Base-by-base conservation (phyloP, 2,797 vertebrate species). In the Pelodytes ibericus region DNA sequence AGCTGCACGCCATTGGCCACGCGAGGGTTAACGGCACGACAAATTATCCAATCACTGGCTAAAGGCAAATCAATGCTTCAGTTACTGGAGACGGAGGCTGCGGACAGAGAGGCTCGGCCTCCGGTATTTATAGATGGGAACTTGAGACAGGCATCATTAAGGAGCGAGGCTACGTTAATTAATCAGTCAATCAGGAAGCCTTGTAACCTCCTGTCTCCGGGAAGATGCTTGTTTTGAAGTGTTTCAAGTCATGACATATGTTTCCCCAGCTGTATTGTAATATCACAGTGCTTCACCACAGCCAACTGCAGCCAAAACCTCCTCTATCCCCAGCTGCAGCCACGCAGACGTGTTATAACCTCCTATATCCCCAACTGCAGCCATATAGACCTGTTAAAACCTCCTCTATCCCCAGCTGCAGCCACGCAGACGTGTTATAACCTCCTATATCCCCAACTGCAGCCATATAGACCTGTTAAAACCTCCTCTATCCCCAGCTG, bases 91-190 rank as follows among this genome's bases (percentile, higher is more conserved):
- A 18, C 22, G 16, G 36, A 53, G 49, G 49, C n/a, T 24, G 49
- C 22, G 11, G 49, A 4, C 10, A 15, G 44, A 49, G 44, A 3
- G 49, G 27, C 24, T 5, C 31, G 0, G 22, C 20, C 8, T 41
- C 44, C 27, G 29, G 36, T 73, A 73, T 73, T 73, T 73, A 53
- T 73, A 73, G 60, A 26, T 30, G 13, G 71, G 41, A 63, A 47
- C 20, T 26, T 10, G 44, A 70, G 67, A 58, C 53, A 70, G 67
- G 51, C 15, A 60, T 71, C 68, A 71, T 71, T 60, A 71, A 44
- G 57, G 39, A 5, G 56, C 24, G 53, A 71, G 57, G 56, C 41
- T 24, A 16, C 30, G 27, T 39, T 73, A 73, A 73, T 73, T 73
- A 73, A 73, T 56, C 60, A 25, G 39, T 73, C 71, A 64, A 73